A percentile compares a stretch with the other conserved stretches of the same genome.
Evolutionary conservation across 2,113 vertebrate genomes (phyloP).

Genomic region (Camelus dromedarius): DNA sequence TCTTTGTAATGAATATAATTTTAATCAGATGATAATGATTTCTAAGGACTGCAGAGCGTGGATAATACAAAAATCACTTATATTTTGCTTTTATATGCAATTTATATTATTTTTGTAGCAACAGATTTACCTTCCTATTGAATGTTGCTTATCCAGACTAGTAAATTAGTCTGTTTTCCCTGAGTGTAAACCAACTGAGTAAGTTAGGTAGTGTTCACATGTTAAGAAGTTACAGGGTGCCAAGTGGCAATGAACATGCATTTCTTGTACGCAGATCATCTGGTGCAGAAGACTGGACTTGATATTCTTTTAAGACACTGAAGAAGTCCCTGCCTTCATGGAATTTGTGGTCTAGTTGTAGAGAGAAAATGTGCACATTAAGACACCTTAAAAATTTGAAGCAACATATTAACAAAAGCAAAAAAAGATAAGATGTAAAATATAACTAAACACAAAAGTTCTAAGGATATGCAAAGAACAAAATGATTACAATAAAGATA

Average conservation of each 20-base stretch:
- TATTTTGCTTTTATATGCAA: not conserved
- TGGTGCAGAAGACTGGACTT: not conserved
- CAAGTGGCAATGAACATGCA: not conserved
- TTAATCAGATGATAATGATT: conserved; percentile 10
- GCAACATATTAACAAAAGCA: not conserved
- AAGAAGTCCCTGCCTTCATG: not conserved
- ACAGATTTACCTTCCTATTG: not conserved
- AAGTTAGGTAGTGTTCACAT: not conserved
- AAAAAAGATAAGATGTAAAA: not conserved
- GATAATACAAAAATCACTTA: not conserved
- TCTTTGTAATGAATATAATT: not conserved
- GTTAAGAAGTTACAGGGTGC: not conserved
- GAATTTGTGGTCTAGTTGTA: not conserved
- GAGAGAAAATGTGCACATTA: not conserved
- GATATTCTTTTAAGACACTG: not conserved
- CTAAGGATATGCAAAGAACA: not conserved
- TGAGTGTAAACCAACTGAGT: not conserved
- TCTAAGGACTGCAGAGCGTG: not conserved
- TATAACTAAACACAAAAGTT: conserved; percentile 11
- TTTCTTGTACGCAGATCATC: not conserved
- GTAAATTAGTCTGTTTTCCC: not conserved
- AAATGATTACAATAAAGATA: not conserved
- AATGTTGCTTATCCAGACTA: not conserved
- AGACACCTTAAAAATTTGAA: not conserved
- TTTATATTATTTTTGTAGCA: not conserved